These are phyloP conservation scores for Autographa gamma DNA, from an alignment of 2,888 invertebrate species.

Conservation along the genomic window DNA sequence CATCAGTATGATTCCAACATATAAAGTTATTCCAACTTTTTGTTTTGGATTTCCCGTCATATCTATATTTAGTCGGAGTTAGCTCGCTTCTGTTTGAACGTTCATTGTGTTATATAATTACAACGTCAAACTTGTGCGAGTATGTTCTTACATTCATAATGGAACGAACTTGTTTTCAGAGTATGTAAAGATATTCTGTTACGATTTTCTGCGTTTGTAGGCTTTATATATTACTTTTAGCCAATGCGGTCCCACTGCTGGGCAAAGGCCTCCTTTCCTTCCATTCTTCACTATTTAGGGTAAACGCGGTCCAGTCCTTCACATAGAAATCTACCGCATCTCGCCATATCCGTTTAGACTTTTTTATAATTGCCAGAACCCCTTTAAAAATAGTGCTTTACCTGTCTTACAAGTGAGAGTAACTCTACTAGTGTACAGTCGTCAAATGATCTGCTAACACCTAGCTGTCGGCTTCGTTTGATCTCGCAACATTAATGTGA, in stretches of 20 bases:
- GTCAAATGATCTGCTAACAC: background rate
- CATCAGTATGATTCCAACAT: constrained; percentile 11
- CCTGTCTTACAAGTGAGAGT: background rate
- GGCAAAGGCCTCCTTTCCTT: too few species aligned
- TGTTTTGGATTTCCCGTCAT: constrained; percentile 25
- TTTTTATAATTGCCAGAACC: too few species aligned
- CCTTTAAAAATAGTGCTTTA: too few species aligned
- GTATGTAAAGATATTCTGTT: background rate
- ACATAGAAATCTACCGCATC: too few species aligned
- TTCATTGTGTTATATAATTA: background rate
- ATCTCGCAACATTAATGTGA: background rate
- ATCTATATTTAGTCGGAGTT: constrained; percentile 8
- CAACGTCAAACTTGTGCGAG: background rate
- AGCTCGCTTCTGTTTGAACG: constrained; percentile 6
- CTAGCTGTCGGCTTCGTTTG: background rate
- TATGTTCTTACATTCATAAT: background rate
- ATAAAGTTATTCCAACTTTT: constrained; percentile 26
- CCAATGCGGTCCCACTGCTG: too few species aligned
- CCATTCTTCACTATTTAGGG: too few species aligned
- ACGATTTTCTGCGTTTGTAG: background rate
- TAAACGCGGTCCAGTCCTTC: too few species aligned
- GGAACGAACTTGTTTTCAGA: background rate
- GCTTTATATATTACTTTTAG: background rate
- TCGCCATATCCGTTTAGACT: too few species aligned
- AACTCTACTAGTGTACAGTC: background rate